A percentile compares a stretch with the other conserved stretches of the same genome.
These are phyloP conservation scores for Tortrix viridana DNA, from an alignment of 2,888 invertebrate species.

Conservation along the genomic window DNA sequence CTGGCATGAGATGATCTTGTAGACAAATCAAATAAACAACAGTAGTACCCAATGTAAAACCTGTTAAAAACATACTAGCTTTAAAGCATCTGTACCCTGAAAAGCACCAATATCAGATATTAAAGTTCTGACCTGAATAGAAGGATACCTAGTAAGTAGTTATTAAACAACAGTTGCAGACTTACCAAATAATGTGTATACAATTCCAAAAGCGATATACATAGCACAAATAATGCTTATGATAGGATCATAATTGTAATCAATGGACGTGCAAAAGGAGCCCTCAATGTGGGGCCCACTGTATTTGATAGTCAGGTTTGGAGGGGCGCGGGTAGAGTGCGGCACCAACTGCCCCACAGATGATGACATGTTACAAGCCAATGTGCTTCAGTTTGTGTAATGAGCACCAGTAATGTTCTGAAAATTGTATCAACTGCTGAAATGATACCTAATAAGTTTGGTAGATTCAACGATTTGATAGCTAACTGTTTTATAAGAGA, in stretches of 20 bases:
- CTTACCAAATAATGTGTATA: conserved; percentile 93
- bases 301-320: conserved; percentile 70
- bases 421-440: neutral
- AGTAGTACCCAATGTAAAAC: conserved; percentile 92
- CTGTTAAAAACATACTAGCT: conserved; percentile 94
- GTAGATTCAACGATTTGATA: no score
- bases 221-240: conserved; percentile 87
- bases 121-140: no score
- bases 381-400: neutral
- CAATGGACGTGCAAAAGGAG: conserved; percentile 80
- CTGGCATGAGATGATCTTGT: conserved; percentile 91
- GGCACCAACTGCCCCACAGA: conserved; percentile 84
- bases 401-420: conserved; percentile 12
- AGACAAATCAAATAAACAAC: conserved; percentile 92
- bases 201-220: conserved; percentile 91
- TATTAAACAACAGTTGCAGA: no score
- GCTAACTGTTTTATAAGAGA: no score
- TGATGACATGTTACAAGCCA: conserved; percentile 61
- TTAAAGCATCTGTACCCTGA: conserved; percentile 95
- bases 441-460: no score
- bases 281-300: conserved; percentile 75
- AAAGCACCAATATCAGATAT: conserved; percentile 42
- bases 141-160: no score
- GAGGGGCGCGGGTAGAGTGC: conserved; percentile 74
- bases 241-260: conserved; percentile 87